A percentile compares a stretch with the other conserved stretches of the same genome.
phyloP scores from a whole-genome alignment of 2,888 invertebrate genomes.

The Apodemia hepburni region DNA sequence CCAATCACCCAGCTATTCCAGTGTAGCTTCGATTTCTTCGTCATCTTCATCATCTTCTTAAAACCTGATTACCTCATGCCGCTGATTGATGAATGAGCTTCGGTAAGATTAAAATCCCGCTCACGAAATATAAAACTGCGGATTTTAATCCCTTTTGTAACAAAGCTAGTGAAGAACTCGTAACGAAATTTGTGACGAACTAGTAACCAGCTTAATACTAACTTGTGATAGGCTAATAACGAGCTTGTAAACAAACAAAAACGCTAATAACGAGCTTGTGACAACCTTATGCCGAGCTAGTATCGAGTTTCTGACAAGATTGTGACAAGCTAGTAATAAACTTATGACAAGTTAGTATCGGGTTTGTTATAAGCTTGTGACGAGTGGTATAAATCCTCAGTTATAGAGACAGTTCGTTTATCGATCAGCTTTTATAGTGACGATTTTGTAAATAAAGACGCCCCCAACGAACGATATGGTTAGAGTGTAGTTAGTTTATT shows the following conservation, averaged over 20 bases:
- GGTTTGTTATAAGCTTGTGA: neutral
- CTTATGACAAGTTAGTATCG: too few relatives aligned
- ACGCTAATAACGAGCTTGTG: neutral
- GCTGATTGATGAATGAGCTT: neutral
- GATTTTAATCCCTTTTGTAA: neutral
- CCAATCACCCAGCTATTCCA: constrained; percentile 72
- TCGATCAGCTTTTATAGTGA: constrained; percentile 8
- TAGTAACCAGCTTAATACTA: too few relatives aligned
- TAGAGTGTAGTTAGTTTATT: constrained; percentile 64
- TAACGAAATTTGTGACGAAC: too few relatives aligned
- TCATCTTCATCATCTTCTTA: constrained; percentile 53
- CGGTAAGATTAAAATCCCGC: neutral
- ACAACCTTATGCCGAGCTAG: too few relatives aligned
- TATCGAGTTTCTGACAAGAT: too few relatives aligned
- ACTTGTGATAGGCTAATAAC: neutral
- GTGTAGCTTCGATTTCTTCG: constrained; percentile 69
- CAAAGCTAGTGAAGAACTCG: too few relatives aligned
- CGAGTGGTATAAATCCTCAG: constrained; percentile 32
- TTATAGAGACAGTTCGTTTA: constrained; percentile 23
- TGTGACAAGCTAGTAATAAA: too few relatives aligned
- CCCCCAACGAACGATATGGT: constrained; percentile 60
- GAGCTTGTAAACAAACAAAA: too few relatives aligned
- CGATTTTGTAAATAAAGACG: constrained; percentile 37
- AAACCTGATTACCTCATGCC: constrained; percentile 48
- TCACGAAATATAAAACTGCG: neutral